A percentile compares a stretch with the other conserved stretches of the same genome.
These are phyloP conservation scores for Mamestra brassicae DNA, from an alignment of 2,888 invertebrate genomes.

Conservation along the genomic window DNA sequence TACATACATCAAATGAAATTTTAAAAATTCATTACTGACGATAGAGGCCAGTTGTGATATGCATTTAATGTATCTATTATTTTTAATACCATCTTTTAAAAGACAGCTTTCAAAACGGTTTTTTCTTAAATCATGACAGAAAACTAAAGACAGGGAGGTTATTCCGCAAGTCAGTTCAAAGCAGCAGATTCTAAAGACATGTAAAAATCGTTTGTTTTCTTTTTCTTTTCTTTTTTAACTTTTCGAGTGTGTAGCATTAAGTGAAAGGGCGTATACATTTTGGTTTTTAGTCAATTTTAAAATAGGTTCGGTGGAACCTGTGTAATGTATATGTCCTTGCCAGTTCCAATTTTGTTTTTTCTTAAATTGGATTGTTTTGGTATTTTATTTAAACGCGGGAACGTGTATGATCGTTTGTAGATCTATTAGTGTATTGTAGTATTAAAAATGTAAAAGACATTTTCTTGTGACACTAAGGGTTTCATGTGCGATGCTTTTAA, in stretches of 20 bases:
- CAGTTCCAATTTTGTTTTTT: slow-evolving; percentile 60
- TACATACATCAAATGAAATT: slow-evolving; percentile 74
- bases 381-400: slow-evolving; percentile 69
- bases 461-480: slow-evolving; percentile 80
- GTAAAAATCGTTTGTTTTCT: slow-evolving; percentile 78
- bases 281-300: slow-evolving; percentile 55
- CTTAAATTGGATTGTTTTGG: slow-evolving; percentile 78
- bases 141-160: slow-evolving; percentile 49
- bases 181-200: slow-evolving; percentile 90
- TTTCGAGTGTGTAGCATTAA: slow-evolving; percentile 81
- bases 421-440: slow-evolving; percentile 74
- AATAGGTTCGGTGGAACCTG: slow-evolving; percentile 17
- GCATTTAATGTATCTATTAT: slow-evolving; percentile 78
- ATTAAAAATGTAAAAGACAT: slow-evolving; percentile 88
- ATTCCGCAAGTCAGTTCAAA: slow-evolving; percentile 74
- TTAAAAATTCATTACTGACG: slow-evolving; percentile 62
- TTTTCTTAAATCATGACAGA: slow-evolving; percentile 47
- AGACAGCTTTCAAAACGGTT: slow-evolving; percentile 73
- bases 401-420: slow-evolving; percentile 75
- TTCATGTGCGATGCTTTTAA: slow-evolving; percentile 52
- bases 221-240: slow-evolving; percentile 72
- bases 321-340: slow-evolving; percentile 48
- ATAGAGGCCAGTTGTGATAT: slow-evolving; percentile 78
- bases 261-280: slow-evolving; percentile 63
- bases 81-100: slow-evolving; percentile 67